Evolutionary conservation across 2,888 invertebrate genomes (phyloP), one percentile per base, ranked within the genome.

Genomic region (Lucinisca nassula): DNA sequence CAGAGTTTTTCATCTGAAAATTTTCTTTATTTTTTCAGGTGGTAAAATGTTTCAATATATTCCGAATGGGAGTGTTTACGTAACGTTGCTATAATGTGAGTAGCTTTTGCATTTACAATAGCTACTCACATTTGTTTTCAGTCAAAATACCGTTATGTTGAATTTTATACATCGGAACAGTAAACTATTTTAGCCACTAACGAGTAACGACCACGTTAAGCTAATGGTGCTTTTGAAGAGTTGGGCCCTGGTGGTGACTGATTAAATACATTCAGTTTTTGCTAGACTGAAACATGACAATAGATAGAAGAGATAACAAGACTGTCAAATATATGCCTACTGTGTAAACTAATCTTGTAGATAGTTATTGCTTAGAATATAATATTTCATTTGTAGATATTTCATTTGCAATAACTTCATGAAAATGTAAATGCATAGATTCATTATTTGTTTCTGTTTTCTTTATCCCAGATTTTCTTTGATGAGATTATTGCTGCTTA

Each of bases 321-420:
- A 27, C 10, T 21, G 35, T 35, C 32, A 35, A 24, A 24, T 61
- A 12, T 35, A 17, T 35, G 1, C 35, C 35, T 30, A 67, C 32
- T 12, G 1, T 10, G 12, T 35, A 2, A 67, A 35, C 32, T 67
- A 67, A 67, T 35, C 21, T 55, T 67, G 67, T 67, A 67, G 67
- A 67, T 67, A 67, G 67, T 35, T 67, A 3, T 10, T 35, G 21
- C 35, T 17, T 67, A 21, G 4, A 6, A 8, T 21, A 10, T 35
- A 12, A 17, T 67, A 17, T 67, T n/a, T 67, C 67, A 67, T 67
- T 67, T 67, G 67, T 67, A 67, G 67, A 67, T 67, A 67, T 67
- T 67, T 21, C 27, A 30, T 30, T 67, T 67, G 67, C 67, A 21
- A 3, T 67, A 35, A 35, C 17, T 21, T 3, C 21, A 35, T 17